phyloP scores from a whole-genome alignment of 1,140 invertebrate species.

The Trissolcus basalis region DNA sequence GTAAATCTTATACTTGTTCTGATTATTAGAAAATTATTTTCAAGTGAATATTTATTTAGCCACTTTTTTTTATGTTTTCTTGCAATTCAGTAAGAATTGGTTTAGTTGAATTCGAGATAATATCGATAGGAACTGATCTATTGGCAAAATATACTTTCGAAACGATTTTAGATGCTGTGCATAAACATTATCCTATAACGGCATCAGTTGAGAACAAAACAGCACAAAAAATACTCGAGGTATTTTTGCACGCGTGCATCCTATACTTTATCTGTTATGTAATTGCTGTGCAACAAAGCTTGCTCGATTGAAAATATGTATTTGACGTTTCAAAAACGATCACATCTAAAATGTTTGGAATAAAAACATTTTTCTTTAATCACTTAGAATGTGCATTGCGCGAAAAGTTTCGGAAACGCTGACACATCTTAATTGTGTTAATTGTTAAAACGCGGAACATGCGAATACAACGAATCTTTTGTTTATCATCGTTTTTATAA shows the following conservation, averaged over 20 bases:
- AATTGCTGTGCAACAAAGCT: constrained; percentile 15
- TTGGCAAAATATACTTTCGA: constrained; percentile 6
- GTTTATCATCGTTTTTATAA: constrained; percentile 10
- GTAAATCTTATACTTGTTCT: too few species aligned
- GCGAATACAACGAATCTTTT: too few species aligned
- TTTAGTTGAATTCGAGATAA: not conserved
- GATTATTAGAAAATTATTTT: too few species aligned
- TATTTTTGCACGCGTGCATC: not conserved
- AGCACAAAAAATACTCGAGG: not conserved
- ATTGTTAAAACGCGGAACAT: too few species aligned
- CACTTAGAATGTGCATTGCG: too few species aligned
- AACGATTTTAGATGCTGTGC: not conserved
- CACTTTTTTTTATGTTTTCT: too few species aligned
- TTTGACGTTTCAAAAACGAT: too few species aligned
- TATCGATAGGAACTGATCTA: constrained; percentile 14
- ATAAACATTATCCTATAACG: not conserved
- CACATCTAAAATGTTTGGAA: too few species aligned
- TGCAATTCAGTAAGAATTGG: not conserved
- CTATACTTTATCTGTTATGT: not conserved
- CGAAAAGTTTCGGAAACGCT: too few species aligned
- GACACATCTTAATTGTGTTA: too few species aligned
- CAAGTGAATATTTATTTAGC: constrained; percentile 9
- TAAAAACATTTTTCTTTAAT: too few species aligned
- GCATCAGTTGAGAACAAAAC: not conserved
- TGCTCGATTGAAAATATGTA: constrained; percentile 5